Evolutionary conservation across 1,140 invertebrate species (phyloP).

Genomic region (Drosophila nebulosa): DNA sequence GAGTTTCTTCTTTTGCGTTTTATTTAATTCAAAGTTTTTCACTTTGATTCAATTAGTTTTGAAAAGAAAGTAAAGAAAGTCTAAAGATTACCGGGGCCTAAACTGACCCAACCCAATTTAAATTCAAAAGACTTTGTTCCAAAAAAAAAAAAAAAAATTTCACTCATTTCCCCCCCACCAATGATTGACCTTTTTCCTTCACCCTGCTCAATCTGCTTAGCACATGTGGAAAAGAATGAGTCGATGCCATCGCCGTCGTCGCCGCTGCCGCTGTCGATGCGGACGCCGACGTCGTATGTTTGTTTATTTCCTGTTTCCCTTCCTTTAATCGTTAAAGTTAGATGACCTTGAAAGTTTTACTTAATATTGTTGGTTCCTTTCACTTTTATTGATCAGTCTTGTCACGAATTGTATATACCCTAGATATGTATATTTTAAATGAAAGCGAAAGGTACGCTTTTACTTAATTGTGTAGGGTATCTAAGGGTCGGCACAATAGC

Average conservation of each 20-base stretch:
- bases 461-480: not conserved
- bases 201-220: constrained; percentile 31
- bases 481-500: not conserved
- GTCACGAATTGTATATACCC: constrained; percentile 18
- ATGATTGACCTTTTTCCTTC: constrained; percentile 1
- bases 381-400: constrained; percentile 4
- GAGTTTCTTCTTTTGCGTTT: too few relatives aligned
- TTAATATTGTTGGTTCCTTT: constrained; percentile 5
- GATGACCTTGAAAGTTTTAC: constrained; percentile 37
- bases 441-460: too few relatives aligned
- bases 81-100: too few relatives aligned
- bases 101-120: too few relatives aligned
- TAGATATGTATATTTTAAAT: not conserved
- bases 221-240: constrained; percentile 16
- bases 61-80: too few relatives aligned
- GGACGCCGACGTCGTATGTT: constrained; percentile 1
- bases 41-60: too few relatives aligned
- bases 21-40: too few relatives aligned
- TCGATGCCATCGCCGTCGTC: not conserved
- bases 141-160: not conserved
- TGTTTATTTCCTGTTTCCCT: constrained; percentile 26
- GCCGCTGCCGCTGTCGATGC: too few relatives aligned
- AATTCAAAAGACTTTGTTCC: not conserved
- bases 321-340: constrained; percentile 21
- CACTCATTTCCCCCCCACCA: not conserved